Evolutionary conservation across 2,888 invertebrate genomes (phyloP).

Genomic region (Calameuta idolon): DNA sequence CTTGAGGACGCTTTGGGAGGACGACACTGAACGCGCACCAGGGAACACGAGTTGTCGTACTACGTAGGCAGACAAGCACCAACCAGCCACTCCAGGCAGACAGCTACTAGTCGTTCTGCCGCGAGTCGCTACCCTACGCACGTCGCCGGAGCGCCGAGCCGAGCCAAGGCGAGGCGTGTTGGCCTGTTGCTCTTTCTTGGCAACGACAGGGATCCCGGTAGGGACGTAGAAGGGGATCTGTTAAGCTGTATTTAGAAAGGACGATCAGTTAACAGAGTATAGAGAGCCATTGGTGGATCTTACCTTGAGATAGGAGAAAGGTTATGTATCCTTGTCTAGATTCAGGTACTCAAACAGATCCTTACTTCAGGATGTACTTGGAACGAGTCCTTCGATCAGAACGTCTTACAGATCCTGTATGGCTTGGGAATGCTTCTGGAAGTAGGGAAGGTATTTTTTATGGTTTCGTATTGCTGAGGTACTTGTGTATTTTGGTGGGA

Average conservation of each 20-base stretch:
- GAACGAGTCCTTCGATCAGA: background rate
- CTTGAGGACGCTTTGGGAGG: conserved; percentile 14
- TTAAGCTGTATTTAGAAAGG: background rate
- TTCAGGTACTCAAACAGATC: background rate
- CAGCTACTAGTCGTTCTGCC: conserved; percentile 18
- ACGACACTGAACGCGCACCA: conserved; percentile 2
- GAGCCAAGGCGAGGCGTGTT: conserved; percentile 47
- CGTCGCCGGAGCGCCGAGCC: conserved; percentile 38
- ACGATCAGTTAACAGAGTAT: background rate
- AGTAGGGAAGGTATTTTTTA: background rate
- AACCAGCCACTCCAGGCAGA: conserved; percentile 1
- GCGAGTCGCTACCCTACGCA: conserved; percentile 27
- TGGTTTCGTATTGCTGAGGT: background rate
- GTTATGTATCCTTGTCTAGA: background rate
- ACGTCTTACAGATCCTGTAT: background rate
- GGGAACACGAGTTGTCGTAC: background rate
- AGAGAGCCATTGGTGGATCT: background rate
- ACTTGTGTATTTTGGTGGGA: background rate
- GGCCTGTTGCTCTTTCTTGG: conserved; percentile 53
- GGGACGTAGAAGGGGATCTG: background rate
- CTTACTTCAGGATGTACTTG: background rate
- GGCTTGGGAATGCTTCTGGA: background rate
- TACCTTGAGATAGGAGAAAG: background rate
- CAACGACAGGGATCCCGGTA: conserved; percentile 16
- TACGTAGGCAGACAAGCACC: conserved; percentile 4